A percentile compares a stretch with the other conserved stretches of the same genome.
phyloP scores from a whole-genome alignment of 2,888 invertebrate species.

The Carterocephalus palaemon region DNA sequence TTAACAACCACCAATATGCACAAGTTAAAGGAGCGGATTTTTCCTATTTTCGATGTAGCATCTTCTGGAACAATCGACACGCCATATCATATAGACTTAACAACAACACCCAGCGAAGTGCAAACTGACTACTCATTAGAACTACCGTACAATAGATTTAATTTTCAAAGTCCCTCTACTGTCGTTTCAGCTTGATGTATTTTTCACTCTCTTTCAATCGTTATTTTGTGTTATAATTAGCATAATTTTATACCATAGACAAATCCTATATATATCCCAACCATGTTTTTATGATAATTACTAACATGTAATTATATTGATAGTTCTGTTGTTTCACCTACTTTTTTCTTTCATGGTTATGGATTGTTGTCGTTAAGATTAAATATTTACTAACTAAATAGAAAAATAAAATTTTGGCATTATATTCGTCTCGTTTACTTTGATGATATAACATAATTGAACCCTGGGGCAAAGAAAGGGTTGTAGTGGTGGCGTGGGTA shows the following conservation, averaged over 20 bases:
- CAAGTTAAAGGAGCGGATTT: slow-evolving; percentile 45
- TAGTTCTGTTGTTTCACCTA: too few species aligned
- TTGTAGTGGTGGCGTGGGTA: too few species aligned
- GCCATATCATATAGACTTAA: slow-evolving; percentile 54
- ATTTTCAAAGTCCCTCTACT: slow-evolving; percentile 74
- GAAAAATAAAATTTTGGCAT: too few species aligned
- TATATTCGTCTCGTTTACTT: too few species aligned
- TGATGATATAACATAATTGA: slow-evolving; percentile 4
- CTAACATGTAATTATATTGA: slow-evolving; percentile 31
- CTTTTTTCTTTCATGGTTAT: too few species aligned
- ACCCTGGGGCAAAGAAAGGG: too few species aligned
- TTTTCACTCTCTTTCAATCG: slow-evolving; percentile 50
- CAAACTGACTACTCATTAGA: slow-evolving; percentile 72
- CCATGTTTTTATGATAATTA: slow-evolving; percentile 52
- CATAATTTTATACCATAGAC: slow-evolving; percentile 54
- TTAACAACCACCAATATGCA: slow-evolving; percentile 2
- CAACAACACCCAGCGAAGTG: slow-evolving; percentile 65
- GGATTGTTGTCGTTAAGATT: too few species aligned
- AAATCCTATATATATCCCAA: slow-evolving; percentile 66
- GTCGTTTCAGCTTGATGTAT: slow-evolving; percentile 71
- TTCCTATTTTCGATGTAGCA: slow-evolving; percentile 50
- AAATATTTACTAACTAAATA: too few species aligned
- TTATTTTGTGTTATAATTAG: slow-evolving; percentile 50
- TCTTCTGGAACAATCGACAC: slow-evolving; percentile 47
- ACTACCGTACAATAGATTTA: slow-evolving; percentile 70